Base-by-base conservation (phyloP, 2,113 vertebrate genomes). In the Muntiacus muntjak region DNA sequence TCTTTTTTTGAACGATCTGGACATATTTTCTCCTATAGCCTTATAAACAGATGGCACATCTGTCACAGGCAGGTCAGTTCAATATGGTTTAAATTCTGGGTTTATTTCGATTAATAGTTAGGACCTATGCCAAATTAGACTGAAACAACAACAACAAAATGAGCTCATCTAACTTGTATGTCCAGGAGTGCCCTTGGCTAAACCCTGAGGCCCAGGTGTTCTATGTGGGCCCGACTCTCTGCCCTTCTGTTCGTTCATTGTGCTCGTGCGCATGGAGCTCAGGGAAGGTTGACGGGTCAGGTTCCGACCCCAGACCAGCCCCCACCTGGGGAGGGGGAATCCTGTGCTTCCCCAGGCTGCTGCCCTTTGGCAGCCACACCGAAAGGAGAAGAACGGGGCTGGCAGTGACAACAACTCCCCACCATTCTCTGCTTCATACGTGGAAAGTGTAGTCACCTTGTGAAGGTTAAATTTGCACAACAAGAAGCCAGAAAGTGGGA, bases 91-190 rank as follows among this genome's bases (percentile, higher is more conserved):
- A 33, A 76, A 25, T 96, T 79, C 58, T 93, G 79, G 55, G 67
- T 86, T 89, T 92, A 92, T 83, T 90, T 93, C 15, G 16, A 33
- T 52, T 30, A 36, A 55, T 93, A 78, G 60, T 82, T 87, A 93
- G 84, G 87, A 36, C 7, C 15, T 52, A 19, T 64, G 92, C 88
- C 52, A 94, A 26, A 74, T 57, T 36, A 64, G 62, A 11, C 54
- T 85, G 28, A 86, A 87, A 45, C 7, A 76, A 40, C 26, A 78
- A 67, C 6, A 60, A 19, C 3, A 25, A 84, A 43, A 67, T 88
- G 13, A 23, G 43, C 11, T 71, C 26, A 17, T 11, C 11, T 30
- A 60, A 45, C 17, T 52, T 57, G 2, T 40, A 57, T 60, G 36
- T 90, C 40, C 30, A 45, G 23, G 62, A 79, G 74, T 57, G 43